These are phyloP conservation scores for Anabas testudineus DNA, from an alignment of 2,797 vertebrate genomes.

Conservation along the genomic window DNA sequence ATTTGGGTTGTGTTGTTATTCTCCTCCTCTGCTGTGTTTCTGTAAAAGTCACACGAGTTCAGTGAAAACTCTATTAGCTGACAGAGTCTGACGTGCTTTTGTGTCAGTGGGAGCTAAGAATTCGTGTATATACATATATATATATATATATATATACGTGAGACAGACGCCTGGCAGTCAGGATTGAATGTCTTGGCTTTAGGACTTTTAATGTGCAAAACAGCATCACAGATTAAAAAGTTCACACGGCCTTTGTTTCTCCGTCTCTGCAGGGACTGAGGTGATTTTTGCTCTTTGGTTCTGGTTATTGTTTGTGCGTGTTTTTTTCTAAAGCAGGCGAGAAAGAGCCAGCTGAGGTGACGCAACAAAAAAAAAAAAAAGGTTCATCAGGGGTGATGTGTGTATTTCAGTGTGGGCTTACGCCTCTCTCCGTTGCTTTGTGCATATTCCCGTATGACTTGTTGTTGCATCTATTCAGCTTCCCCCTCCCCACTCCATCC, in stretches of 20 bases:
- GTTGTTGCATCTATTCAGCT: not conserved
- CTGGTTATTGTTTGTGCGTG: slow-evolving; percentile 8
- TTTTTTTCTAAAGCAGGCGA: not conserved
- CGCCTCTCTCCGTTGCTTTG: not conserved
- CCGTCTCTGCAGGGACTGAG: not conserved
- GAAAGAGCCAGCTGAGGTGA: not conserved
- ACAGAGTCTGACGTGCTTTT: slow-evolving; percentile 5
- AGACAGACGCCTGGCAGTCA: slow-evolving; percentile 4
- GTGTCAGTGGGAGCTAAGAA: slow-evolving; percentile 5
- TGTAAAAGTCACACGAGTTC: slow-evolving; percentile 17
- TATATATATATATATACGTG: no score
- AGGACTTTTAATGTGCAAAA: slow-evolving; percentile 20
- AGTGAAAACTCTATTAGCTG: slow-evolving; percentile 27
- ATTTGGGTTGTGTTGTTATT: slow-evolving; percentile 21
- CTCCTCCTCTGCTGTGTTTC: not conserved
- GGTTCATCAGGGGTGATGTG: not conserved
- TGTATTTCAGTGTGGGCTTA: not conserved
- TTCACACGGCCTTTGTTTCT: slow-evolving; percentile 6
- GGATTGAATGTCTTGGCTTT: not conserved
- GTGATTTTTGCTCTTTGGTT: slow-evolving; percentile 4
- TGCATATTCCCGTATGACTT: not conserved
- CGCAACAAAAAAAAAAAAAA: not conserved
- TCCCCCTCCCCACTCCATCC: no score
- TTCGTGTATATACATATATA: no score
- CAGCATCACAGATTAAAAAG: not conserved